These are phyloP conservation scores for Clavelina lepadiformis DNA, from an alignment of 23 tunicate genomes.

Conservation along the genomic window DNA sequence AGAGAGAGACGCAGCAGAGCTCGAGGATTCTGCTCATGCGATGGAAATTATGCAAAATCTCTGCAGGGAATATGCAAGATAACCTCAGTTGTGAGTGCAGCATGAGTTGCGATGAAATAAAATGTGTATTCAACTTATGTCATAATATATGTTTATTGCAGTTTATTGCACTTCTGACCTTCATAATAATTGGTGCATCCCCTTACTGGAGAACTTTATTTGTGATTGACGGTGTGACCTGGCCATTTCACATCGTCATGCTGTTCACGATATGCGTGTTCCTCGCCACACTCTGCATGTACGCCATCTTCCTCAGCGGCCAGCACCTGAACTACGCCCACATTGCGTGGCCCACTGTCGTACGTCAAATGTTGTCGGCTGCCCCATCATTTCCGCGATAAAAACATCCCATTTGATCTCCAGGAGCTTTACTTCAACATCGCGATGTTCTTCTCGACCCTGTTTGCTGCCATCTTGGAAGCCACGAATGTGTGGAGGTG, in stretches of 20 bases:
- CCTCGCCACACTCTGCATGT: conserved; percentile 55
- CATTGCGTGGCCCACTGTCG: conserved; percentile 88
- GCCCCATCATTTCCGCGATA: neutral
- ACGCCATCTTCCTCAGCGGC: conserved; percentile 68
- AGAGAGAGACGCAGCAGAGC: conserved; percentile 9
- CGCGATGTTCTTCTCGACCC: conserved; percentile 9
- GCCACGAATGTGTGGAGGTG: conserved; percentile 95
- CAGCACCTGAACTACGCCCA: conserved; percentile 70
- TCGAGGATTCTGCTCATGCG: conserved; percentile 44
- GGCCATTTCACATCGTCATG: conserved; percentile 99
- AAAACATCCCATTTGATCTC: neutral
- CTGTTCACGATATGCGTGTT: conserved; percentile 42
- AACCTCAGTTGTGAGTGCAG: conserved; percentile 32
- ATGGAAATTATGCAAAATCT: conserved; percentile 79
- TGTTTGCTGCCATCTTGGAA: conserved; percentile 71
- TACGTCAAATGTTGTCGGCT: conserved; percentile 6
- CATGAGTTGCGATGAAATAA: neutral
- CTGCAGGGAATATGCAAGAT: conserved; percentile 94
- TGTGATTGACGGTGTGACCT: conserved; percentile 68
- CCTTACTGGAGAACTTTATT: conserved; percentile 84
- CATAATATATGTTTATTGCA: conserved; percentile 5
- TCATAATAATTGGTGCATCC: conserved; percentile 71
- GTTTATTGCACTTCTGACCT: conserved; percentile 32
- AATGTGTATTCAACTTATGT: neutral
- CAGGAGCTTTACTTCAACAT: conserved; percentile 81